Base-by-base conservation (phyloP, 2,797 vertebrate genomes). In the Liparis tanakae region DNA sequence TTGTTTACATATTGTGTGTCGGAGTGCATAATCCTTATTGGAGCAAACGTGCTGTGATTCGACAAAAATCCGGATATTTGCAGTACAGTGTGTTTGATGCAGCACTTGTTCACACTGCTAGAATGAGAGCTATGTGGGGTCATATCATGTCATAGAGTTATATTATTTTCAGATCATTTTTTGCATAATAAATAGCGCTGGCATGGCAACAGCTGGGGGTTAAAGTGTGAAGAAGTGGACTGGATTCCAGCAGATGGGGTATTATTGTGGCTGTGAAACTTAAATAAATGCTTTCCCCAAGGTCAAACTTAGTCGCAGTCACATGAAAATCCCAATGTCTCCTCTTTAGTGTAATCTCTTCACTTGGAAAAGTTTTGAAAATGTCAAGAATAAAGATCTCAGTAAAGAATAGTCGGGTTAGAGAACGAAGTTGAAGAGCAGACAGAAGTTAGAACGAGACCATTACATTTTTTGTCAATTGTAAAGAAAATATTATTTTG, bases 111-210 rank as follows among this genome's bases (percentile, higher is more conserved):
- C 71, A 53, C 8, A 20, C 36, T 67, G 76, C 74, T 78, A 44
- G 50, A 76, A 56, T 48, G 22, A 88, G 78, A 79, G 25, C 25
- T 90, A 91, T 93, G 85, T 91, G 91, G 87, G 88, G 91, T 93
- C 76, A 67, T 46, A 72, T 83, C 76, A 88, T 87, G 85, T 88
- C 74, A 30, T 46, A 14, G 66, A 82, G 83, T 91, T 88, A 84
- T 90, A 92, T 93, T 89, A 89, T 89, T 92, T 90, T 87, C 43
- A 55, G 64, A 89, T 83, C 83, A 55, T 87, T 71, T 30, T 82
- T 78, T 81, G 84, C 81, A 90, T 91, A 88, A 91, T 87, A 90
- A 91, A 76, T 72, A 79, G 58, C 2, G 25, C 61, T 63, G 73
- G 67, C 67, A 62, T 41, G 69, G 57, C 46, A 89, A 87, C 84